Evolutionary conservation across 2,113 vertebrate species (phyloP), one percentile per base, ranked within the genome.

Genomic region (Mobula hypostoma): DNA sequence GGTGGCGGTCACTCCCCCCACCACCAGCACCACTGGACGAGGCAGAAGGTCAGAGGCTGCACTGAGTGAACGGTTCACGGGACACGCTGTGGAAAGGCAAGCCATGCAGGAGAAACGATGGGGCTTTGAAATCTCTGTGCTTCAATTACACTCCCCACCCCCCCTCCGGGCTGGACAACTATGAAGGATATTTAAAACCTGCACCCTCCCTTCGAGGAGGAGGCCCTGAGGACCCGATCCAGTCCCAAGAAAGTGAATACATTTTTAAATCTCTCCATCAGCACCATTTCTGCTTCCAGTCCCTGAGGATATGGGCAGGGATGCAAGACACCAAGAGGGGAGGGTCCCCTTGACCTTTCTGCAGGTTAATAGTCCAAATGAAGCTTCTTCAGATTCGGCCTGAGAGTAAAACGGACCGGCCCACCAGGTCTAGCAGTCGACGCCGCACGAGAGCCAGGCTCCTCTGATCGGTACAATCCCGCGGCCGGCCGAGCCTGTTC

Each of bases 101-200:
- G 63, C 63, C 63, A 7, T 14, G 7, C 19, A 40, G 48, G 80
- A 8, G 40, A 19, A 14, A 7, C 19, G 21, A 40, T 56, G 48
- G 58, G 56, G 12, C 82, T 58, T 48, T 21, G 11, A 2, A 40
- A 58, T 85, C 56, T 85, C 82, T 56, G 11, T 56, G 27, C 56
- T 85, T 58, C 56, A 85, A 27, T 58, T 7, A 11, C 82, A 27
- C 48, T 8, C 9, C 3, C 24, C 17, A 1, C 83, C 83, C 12
- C 36, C 0, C 36, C 36, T 9, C 3, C 0, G 1, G 58, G 58
- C 5, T 11, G 48, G 24, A 19, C 4, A 40, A 27, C 4, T 66
- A 2, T 88, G 85, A 88, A 88, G 85, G 85, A 88, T 88, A 88
- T 88, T 88, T 88, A 88, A 88, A 88, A 29, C 63, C 85, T n/a